A percentile compares a stretch with the other conserved stretches of the same genome.
phyloP scores from a whole-genome alignment of 2,888 invertebrate genomes.

The Epistrophe grossulariae region DNA sequence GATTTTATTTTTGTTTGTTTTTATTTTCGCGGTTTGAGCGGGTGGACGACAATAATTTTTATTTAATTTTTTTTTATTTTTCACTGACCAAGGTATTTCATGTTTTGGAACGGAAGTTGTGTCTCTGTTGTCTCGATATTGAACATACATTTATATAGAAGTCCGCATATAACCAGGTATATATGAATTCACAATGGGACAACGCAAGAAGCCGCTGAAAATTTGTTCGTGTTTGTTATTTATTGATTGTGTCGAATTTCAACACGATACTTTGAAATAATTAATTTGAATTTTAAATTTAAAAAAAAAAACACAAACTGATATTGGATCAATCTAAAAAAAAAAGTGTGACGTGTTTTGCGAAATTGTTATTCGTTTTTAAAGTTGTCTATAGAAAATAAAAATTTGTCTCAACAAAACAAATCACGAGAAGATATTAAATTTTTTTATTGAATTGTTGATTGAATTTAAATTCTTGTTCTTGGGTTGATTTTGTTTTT shows the following conservation, averaged over 20 bases:
- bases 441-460: conserved; percentile 60
- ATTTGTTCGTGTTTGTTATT: conserved; percentile 74
- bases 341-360: conserved; percentile 18
- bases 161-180: conserved; percentile 52
- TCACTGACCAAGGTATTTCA: conserved; percentile 16
- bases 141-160: conserved; percentile 5
- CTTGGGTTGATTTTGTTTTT: background rate
- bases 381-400: conserved; percentile 12
- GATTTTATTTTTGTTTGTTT: conserved; percentile 43
- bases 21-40: conserved; percentile 48
- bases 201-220: conserved; percentile 70
- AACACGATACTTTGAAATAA: conserved; percentile 66
- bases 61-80: conserved; percentile 28
- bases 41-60: conserved; percentile 56
- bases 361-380: background rate
- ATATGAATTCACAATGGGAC: conserved; percentile 39
- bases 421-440: conserved; percentile 41
- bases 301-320: background rate
- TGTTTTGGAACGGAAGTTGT: conserved; percentile 67
- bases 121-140: conserved; percentile 20
- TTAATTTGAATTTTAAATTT: conserved; percentile 73
- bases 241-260: conserved; percentile 73
- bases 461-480: conserved; percentile 56
- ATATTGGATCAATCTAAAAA: background rate
- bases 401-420: conserved; percentile 35